Conservation (phyloP, 2,888 invertebrate species). For the Ormyrus thymus region DNA sequence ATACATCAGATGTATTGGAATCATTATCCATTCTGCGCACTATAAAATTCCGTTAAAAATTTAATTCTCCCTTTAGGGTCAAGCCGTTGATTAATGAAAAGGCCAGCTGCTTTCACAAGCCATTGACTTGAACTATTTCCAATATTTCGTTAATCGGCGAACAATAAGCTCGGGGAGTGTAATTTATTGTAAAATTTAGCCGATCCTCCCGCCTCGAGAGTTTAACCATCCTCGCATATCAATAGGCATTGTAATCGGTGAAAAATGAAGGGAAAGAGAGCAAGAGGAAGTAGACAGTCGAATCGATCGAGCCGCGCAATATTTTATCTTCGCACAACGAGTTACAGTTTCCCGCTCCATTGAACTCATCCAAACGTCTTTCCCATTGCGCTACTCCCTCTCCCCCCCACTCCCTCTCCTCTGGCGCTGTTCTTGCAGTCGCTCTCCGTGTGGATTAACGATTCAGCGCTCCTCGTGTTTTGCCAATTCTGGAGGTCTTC, state of each 20-base stretch:
- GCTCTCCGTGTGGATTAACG: conserved; percentile 20
- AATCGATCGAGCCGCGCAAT: conserved; percentile 50
- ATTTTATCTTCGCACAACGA: conserved; percentile 55
- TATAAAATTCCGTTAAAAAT: neutral
- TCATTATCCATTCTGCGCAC: no score
- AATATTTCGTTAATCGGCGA: neutral
- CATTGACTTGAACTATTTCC: neutral
- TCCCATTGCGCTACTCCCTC: conserved; percentile 32
- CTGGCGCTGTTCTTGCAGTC: conserved; percentile 1
- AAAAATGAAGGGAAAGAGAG: conserved; percentile 28
- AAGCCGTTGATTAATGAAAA: neutral
- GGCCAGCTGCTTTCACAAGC: neutral
- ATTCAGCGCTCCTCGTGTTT: conserved; percentile 35
- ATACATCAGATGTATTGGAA: no score
- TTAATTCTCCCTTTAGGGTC: neutral
- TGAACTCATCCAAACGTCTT: conserved; percentile 55
- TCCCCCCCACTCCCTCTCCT: neutral
- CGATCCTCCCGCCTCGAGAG: neutral
- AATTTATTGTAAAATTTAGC: conserved; percentile 4
- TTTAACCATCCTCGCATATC: neutral
- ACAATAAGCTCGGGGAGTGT: neutral
- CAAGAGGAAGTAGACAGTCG: neutral
- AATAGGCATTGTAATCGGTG: conserved; percentile 20
- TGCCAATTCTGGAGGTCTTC: conserved; percentile 23
- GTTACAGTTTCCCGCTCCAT: conserved; percentile 56